Conservation (phyloP, 2,113 vertebrate genomes). For the Junco hyemalis region DNA sequence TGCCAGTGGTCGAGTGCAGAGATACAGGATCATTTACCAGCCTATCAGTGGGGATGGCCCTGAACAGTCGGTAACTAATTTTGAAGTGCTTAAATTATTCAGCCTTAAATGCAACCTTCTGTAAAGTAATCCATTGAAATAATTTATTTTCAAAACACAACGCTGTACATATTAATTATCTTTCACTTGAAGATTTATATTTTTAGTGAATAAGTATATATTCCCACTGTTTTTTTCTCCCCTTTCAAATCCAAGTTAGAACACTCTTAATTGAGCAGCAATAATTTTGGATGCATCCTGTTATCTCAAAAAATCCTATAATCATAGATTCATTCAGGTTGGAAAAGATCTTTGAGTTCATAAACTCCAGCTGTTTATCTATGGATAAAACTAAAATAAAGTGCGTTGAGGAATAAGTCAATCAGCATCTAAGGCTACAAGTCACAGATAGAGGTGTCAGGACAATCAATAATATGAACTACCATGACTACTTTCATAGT, state of each 20-base stretch:
- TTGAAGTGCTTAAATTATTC: not conserved
- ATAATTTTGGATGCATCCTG: not conserved
- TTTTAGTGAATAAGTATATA: not conserved
- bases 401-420: not conserved
- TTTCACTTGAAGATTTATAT: not conserved
- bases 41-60: slow-evolving; percentile 79
- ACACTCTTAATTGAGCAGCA: not conserved
- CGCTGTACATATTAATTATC: not conserved
- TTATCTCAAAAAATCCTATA: not conserved
- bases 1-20: slow-evolving; percentile 85
- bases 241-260: not conserved
- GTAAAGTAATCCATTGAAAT: not conserved
- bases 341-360: not conserved
- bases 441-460: not conserved
- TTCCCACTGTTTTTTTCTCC: not conserved
- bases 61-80: slow-evolving; percentile 76
- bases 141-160: not conserved
- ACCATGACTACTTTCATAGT: not conserved
- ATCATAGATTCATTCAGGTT: not conserved
- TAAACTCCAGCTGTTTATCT: not conserved
- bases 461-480: not conserved
- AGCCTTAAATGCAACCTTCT: not conserved
- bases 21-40: slow-evolving; percentile 84
- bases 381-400: not conserved
- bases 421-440: not conserved